Evolutionary conservation across 1,140 invertebrate genomes (phyloP).

Genomic region (Aricia agestis): DNA sequence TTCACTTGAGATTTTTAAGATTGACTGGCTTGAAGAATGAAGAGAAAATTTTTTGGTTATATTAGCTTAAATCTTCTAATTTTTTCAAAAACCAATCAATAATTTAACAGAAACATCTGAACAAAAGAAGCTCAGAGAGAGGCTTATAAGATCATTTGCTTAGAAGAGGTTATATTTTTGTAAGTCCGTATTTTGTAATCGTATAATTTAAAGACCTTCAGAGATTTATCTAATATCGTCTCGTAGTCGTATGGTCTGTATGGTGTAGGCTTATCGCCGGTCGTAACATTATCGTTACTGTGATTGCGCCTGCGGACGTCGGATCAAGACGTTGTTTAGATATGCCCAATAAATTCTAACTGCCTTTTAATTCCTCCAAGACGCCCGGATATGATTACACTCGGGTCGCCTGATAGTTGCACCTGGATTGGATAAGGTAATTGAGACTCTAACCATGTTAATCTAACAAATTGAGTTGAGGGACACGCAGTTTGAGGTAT

Average conservation of each 20-base stretch:
- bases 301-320: conserved; percentile 3
- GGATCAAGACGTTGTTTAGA: conserved; percentile 11
- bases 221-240: neutral
- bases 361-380: conserved; percentile 13
- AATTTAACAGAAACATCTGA: too few species aligned
- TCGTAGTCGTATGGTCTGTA: neutral
- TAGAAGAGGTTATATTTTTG: too few species aligned
- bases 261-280: neutral
- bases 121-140: too few species aligned
- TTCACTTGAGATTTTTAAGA: neutral
- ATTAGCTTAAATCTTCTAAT: too few species aligned
- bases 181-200: too few species aligned
- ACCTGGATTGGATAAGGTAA: neutral
- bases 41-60: neutral
- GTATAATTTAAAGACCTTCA: too few species aligned
- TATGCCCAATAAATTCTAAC: conserved; percentile 13
- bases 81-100: too few species aligned
- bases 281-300: conserved; percentile 8
- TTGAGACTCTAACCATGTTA: neutral
- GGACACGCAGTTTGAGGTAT: too few species aligned
- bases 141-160: too few species aligned
- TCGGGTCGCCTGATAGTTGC: neutral
- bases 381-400: neutral
- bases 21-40: neutral
- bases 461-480: too few species aligned